Evolutionary conservation across 2,888 invertebrate species (phyloP).

Genomic region (Dastarcus helophoroides): DNA sequence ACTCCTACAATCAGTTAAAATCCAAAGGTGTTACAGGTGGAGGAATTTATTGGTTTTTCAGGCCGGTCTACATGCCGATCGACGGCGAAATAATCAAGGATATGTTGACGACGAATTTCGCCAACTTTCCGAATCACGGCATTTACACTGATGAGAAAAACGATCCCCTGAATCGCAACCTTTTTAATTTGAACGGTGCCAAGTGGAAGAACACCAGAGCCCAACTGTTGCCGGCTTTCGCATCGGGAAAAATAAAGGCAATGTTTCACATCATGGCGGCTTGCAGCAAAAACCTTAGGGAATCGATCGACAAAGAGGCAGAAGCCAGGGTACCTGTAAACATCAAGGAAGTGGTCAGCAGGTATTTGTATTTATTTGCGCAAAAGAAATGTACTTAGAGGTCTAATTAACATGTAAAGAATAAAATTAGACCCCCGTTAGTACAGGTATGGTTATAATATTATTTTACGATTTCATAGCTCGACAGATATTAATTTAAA

Average conservation of each 20-base stretch:
- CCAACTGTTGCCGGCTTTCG: conserved; percentile 22
- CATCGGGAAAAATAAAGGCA: conserved; percentile 31
- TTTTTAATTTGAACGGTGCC: conserved; percentile 34
- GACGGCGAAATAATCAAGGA: conserved; percentile 28
- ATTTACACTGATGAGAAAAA: conserved; percentile 14
- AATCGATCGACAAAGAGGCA: conserved; percentile 11
- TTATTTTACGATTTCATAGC: no score
- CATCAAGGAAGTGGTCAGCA: conserved; percentile 19
- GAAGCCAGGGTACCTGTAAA: conserved; percentile 16
- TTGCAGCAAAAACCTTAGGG: conserved; percentile 32
- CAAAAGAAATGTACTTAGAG: no score
- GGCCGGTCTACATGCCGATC: conserved; percentile 21
- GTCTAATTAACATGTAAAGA: no score
- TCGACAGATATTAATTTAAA: no score
- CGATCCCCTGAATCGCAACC: conserved; percentile 35
- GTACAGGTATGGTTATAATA: no score
- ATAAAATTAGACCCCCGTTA: no score
- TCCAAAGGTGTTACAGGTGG: conserved; percentile 18
- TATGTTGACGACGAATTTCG: conserved; percentile 47
- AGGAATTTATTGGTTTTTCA: conserved; percentile 33
- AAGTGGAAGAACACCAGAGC: conserved; percentile 32
- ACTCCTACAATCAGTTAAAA: conserved; percentile 11
- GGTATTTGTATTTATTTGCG: conserved; percentile 23
- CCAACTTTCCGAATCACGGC: conserved; percentile 21
- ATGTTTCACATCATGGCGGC: conserved; percentile 26